These are phyloP conservation scores for Microctenopoma stevenorrisi DNA, from an alignment of 2,797 vertebrate genomes.

Conservation along the genomic window DNA sequence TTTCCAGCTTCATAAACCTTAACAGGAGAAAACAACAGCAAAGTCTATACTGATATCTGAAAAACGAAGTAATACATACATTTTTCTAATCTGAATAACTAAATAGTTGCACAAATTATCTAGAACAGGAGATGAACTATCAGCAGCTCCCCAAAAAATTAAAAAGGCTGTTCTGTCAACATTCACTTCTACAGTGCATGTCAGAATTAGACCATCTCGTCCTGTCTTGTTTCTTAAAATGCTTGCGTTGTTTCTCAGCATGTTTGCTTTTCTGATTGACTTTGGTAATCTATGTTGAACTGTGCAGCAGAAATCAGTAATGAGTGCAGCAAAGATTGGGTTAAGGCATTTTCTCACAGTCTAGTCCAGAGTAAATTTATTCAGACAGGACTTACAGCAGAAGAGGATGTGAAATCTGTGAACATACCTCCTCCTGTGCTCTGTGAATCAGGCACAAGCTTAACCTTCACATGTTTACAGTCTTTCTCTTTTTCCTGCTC, in stretches of 20 bases:
- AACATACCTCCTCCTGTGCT: slow-evolving; percentile 42
- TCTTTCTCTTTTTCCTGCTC: slow-evolving; percentile 20
- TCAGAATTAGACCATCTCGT: not conserved
- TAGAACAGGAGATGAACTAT: slow-evolving; percentile 32
- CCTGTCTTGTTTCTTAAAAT: not conserved
- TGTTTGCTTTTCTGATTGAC: not conserved
- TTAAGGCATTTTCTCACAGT: slow-evolving; percentile 25
- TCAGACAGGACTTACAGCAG: slow-evolving; percentile 26
- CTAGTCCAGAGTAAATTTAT: slow-evolving; percentile 30
- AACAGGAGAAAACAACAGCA: no score
- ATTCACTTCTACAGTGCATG: slow-evolving; percentile 19
- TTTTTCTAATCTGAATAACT: no score
- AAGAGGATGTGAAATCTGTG: slow-evolving; percentile 20
- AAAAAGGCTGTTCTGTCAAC: slow-evolving; percentile 27
- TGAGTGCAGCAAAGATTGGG: slow-evolving; percentile 12
- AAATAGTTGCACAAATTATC: slow-evolving; percentile 30
- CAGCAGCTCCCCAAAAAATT: slow-evolving; percentile 19
- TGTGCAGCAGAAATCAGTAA: slow-evolving; percentile 21
- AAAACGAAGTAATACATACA: no score
- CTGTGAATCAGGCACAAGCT: slow-evolving; percentile 24
- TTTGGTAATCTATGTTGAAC: not conserved
- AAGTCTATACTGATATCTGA: no score
- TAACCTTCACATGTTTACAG: slow-evolving; percentile 22
- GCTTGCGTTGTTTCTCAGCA: not conserved
- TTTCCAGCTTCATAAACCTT: no score